These are phyloP conservation scores for Mechanitis mazaeus DNA, from an alignment of 2,888 invertebrate species.

Conservation along the genomic window DNA sequence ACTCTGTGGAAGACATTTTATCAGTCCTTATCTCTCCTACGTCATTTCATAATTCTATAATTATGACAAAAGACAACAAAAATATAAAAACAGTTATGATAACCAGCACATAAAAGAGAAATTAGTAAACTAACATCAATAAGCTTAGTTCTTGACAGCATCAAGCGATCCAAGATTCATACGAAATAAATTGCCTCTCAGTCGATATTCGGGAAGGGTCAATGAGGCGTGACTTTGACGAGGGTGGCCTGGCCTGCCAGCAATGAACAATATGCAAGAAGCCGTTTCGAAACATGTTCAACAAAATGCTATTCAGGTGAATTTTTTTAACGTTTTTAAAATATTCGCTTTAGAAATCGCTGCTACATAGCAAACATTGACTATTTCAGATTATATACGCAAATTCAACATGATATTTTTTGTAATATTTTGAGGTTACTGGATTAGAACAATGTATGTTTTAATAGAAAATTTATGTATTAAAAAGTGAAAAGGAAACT, in stretches of 20 bases:
- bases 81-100: conserved; percentile 6
- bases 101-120: conserved; percentile 10
- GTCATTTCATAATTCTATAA: no score
- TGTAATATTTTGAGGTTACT: no score
- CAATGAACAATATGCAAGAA: conserved; percentile 63
- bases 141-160: conserved; percentile 58
- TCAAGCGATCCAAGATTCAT: conserved; percentile 65
- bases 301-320: conserved; percentile 63
- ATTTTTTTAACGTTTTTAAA: conserved; percentile 24
- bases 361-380: not conserved
- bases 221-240: conserved; percentile 73
- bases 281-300: conserved; percentile 57
- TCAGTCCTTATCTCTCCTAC: no score
- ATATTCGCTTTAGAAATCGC: not conserved
- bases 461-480: no score
- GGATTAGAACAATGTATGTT: no score
- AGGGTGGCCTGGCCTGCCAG: conserved; percentile 48
- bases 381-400: no score
- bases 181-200: conserved; percentile 71
- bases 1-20: no score
- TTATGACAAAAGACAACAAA: not conserved
- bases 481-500: no score
- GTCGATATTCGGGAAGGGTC: conserved; percentile 66
- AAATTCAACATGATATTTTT: no score
- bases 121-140: conserved; percentile 43